Conservation (phyloP, 2,888 invertebrate species). For the Melanargia galathea region DNA sequence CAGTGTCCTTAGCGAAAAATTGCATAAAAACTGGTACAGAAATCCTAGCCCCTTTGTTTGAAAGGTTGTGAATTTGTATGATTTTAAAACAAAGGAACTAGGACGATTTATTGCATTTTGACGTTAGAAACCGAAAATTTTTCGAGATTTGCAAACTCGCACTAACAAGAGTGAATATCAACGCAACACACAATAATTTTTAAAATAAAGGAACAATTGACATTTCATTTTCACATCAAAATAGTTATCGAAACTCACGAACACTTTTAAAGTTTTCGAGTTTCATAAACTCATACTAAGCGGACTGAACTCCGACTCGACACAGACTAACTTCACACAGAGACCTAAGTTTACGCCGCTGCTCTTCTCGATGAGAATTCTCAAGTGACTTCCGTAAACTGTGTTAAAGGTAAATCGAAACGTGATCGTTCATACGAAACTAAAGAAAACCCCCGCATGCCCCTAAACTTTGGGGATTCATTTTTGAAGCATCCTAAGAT, state of each 20-base stretch:
- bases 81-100: no score
- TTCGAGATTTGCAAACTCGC: no score
- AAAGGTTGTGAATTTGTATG: no score
- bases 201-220: no score
- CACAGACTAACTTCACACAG: conserved; percentile 28
- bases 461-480: conserved; percentile 35
- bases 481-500: conserved; percentile 48
- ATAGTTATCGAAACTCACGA: neutral
- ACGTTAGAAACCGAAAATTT: no score
- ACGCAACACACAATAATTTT: no score
- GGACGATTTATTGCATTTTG: no score
- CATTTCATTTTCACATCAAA: neutral
- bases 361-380: conserved; percentile 30
- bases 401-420: conserved; percentile 29
- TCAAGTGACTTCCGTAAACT: conserved; percentile 31
- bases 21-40: no score
- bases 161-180: no score
- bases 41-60: no score
- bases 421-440: conserved; percentile 2
- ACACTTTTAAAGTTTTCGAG: neutral
- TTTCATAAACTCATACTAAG: neutral
- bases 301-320: neutral
- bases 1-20: no score
- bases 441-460: neutral
- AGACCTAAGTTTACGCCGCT: conserved; percentile 28